A percentile compares a stretch with the other conserved stretches of the same genome.
phyloP scores from a whole-genome alignment of 1,140 invertebrate species.

The Lucilia cuprina region DNA sequence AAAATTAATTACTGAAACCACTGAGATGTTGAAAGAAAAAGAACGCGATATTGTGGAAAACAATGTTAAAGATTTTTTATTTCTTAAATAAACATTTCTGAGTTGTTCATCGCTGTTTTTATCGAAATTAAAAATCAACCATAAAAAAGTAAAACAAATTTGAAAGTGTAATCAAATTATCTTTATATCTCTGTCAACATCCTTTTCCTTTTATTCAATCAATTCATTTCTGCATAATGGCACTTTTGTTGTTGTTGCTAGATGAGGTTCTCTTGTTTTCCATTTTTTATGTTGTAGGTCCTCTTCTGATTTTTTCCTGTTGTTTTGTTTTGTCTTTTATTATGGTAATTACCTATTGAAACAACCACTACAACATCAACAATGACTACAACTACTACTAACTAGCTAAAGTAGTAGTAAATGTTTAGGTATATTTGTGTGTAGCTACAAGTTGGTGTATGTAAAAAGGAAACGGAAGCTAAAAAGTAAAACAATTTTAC shows the following conservation, averaged over 20 bases:
- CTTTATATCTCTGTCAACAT: slow-evolving; percentile 6
- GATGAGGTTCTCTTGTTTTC: neutral
- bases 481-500: slow-evolving; percentile 2
- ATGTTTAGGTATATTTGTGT: neutral
- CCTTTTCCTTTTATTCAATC: neutral
- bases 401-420: neutral
- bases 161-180: neutral
- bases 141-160: neutral
- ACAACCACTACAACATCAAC: neutral
- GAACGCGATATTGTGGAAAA: neutral
- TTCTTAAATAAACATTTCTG: too few species aligned
- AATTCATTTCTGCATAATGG: neutral
- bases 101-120: too few species aligned
- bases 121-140: too few species aligned
- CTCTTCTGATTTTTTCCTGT: neutral
- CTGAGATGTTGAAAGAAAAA: too few species aligned
- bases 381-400: neutral
- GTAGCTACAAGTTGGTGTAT: neutral
- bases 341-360: neutral
- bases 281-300: neutral
- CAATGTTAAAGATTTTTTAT: too few species aligned
- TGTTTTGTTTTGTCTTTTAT: neutral
- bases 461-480: neutral
- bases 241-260: neutral
- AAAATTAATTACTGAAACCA: too few species aligned